phyloP scores from a whole-genome alignment of 2,113 vertebrate species.

The Patagioenas fasciata region DNA sequence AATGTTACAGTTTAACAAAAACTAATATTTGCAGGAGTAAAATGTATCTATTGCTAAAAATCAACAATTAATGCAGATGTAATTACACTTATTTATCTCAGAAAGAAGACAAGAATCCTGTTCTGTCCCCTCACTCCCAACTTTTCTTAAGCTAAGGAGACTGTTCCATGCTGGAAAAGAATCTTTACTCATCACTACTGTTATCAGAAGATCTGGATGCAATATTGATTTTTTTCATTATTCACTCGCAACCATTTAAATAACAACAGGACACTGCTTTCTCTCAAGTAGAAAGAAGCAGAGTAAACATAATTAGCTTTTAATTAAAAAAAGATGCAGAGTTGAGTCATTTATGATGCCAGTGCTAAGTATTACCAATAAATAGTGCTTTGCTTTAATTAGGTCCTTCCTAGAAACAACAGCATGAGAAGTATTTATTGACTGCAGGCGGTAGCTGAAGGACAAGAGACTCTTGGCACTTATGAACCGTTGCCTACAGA shows the following conservation, averaged over 20 bases:
- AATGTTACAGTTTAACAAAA: not conserved
- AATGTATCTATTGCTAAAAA: not conserved
- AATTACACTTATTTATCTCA: not conserved
- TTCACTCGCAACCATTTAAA: not conserved
- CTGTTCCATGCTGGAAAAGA: not conserved
- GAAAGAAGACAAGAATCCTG: not conserved
- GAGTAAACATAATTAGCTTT: conserved; percentile 29
- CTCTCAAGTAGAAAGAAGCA: not conserved
- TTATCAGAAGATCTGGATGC: not conserved
- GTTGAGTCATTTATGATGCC: not conserved
- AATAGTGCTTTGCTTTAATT: not conserved
- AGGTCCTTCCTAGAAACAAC: not conserved
- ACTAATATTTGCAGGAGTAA: not conserved
- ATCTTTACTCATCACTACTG: not conserved
- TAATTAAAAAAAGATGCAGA: conserved; percentile 6
- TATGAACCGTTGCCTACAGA: not conserved
- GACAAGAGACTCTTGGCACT: not conserved
- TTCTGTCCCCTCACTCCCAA: not conserved
- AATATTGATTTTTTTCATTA: not conserved
- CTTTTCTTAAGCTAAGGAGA: not conserved
- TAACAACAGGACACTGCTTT: not conserved
- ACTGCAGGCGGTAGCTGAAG: not conserved
- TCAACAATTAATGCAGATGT: not conserved
- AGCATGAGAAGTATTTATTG: not conserved
- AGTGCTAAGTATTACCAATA: not conserved